Evolutionary conservation across 2,797 vertebrate genomes (phyloP).

Genomic region (Poeciliopsis infans): DNA sequence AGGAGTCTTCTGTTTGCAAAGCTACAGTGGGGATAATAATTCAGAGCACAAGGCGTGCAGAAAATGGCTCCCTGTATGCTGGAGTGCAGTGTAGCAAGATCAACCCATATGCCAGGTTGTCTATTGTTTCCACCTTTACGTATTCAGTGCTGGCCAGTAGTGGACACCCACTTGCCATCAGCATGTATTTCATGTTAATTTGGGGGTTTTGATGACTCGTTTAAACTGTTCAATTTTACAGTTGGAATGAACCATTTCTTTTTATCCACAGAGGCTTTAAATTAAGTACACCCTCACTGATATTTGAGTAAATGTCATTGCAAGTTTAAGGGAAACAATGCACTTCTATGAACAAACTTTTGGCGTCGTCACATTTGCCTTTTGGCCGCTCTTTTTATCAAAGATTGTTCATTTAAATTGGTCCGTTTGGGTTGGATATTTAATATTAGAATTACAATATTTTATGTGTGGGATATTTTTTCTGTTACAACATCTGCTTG

Average conservation of each 20-base stretch:
- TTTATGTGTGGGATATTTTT: neutral
- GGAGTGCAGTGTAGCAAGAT: neutral
- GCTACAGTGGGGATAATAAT: neutral
- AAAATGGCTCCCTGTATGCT: neutral
- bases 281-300: neutral
- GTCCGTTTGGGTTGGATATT: neutral
- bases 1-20: slow-evolving; percentile 2
- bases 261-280: neutral
- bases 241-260: neutral
- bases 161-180: neutral
- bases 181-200: neutral
- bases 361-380: too few species aligned
- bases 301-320: neutral
- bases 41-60: neutral
- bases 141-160: neutral
- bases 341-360: neutral
- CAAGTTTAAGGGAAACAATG: neutral
- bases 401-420: neutral
- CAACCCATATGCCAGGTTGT: neutral
- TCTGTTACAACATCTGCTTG: neutral
- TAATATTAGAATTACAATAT: too few species aligned
- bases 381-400: neutral
- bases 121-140: neutral
- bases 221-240: neutral
- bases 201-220: neutral